Evolutionary conservation across 2,113 vertebrate species (phyloP).

Genomic region (Puntigrus tetrazona): DNA sequence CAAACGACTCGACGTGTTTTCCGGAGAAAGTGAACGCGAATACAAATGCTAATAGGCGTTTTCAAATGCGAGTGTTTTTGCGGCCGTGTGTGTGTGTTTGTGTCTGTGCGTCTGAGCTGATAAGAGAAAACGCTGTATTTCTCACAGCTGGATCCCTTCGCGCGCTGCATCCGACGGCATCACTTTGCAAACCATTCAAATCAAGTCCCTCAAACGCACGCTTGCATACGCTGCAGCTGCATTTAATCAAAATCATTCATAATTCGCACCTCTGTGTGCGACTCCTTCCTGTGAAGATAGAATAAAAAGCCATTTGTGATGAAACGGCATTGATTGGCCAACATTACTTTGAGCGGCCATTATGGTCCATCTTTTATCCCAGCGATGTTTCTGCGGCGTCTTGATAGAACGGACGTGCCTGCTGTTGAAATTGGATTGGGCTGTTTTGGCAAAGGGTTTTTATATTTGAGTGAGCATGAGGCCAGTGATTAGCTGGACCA

Average conservation of each 20-base stretch:
- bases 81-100: background rate
- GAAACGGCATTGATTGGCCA: slow-evolving; percentile 49
- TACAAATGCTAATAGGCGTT: background rate
- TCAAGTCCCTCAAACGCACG: background rate
- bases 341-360: slow-evolving; percentile 38
- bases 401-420: slow-evolving; percentile 34
- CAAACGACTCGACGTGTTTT: slow-evolving; percentile 1
- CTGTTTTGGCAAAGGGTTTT: slow-evolving; percentile 18
- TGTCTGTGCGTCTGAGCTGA: slow-evolving; percentile 16
- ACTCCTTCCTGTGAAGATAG: background rate
- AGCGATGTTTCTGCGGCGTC: slow-evolving; percentile 24
- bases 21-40: background rate
- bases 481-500: slow-evolving; percentile 23
- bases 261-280: slow-evolving; percentile 28
- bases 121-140: slow-evolving; percentile 52
- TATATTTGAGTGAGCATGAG: slow-evolving; percentile 36
- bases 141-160: slow-evolving; percentile 44
- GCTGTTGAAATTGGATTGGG: slow-evolving; percentile 18
- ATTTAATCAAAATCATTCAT: slow-evolving; percentile 50
- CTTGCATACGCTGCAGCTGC: slow-evolving; percentile 24
- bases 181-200: slow-evolving; percentile 32
- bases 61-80: background rate
- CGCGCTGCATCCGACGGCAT: slow-evolving; percentile 32
- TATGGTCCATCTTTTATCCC: slow-evolving; percentile 27
- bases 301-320: slow-evolving; percentile 39